These are phyloP conservation scores for Sitophilus oryzae DNA, from an alignment of 1,140 invertebrate species.

Conservation along the genomic window DNA sequence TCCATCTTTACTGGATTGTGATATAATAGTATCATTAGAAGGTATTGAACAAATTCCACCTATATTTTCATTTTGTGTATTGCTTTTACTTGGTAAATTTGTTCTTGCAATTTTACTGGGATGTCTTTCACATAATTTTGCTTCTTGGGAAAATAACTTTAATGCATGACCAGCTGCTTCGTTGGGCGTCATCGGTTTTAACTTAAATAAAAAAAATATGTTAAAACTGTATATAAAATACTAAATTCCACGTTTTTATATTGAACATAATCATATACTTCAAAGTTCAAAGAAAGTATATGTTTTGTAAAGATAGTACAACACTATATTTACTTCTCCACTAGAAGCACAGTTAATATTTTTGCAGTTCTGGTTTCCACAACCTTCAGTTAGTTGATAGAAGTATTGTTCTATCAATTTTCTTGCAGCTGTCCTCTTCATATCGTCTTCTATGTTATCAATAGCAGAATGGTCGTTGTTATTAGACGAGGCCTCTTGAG, in stretches of 20 bases:
- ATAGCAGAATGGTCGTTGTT: slow-evolving; percentile 21
- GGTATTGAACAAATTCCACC: slow-evolving; percentile 13
- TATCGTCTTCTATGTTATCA: slow-evolving; percentile 52
- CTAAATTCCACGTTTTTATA: too few species aligned
- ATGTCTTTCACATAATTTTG: slow-evolving; percentile 69
- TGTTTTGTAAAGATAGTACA: neutral
- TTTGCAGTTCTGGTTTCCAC: slow-evolving; percentile 75
- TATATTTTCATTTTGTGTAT: slow-evolving; percentile 15
- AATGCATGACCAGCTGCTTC: slow-evolving; percentile 83
- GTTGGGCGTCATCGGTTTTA: slow-evolving; percentile 71
- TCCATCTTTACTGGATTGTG: slow-evolving; percentile 24
- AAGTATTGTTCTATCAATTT: slow-evolving; percentile 89
- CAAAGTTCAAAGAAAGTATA: neutral
- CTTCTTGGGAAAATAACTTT: slow-evolving; percentile 78
- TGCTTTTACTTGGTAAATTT: slow-evolving; percentile 23
- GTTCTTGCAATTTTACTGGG: slow-evolving; percentile 69
- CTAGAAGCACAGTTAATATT: slow-evolving; percentile 87
- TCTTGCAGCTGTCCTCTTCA: slow-evolving; percentile 83
- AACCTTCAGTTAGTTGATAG: slow-evolving; percentile 85
- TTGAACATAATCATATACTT: too few species aligned
- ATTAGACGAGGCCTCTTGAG: slow-evolving; percentile 43
- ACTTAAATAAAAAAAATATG: too few species aligned
- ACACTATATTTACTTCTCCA: slow-evolving; percentile 57
- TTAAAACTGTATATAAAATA: too few species aligned
- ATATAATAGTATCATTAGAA: slow-evolving; percentile 31